phyloP scores from a whole-genome alignment of 2,888 invertebrate species.

The Colostygia pectinataria region DNA sequence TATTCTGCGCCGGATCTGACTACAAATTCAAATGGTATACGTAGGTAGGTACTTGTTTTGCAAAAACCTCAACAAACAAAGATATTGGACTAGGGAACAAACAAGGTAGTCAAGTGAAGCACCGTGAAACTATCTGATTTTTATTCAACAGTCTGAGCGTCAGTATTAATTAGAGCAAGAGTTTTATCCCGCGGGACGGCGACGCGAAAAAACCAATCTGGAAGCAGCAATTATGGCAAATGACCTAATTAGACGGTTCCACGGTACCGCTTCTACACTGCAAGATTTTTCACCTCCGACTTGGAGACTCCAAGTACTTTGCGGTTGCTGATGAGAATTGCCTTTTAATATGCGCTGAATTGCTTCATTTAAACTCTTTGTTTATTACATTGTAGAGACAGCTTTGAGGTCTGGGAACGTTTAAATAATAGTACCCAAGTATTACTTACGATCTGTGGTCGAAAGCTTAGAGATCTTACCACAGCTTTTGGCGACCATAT shows the following conservation, averaged over 20 bases:
- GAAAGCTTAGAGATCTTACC: not conserved
- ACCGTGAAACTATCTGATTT: constrained; percentile 43
- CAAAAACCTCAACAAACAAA: constrained; percentile 5
- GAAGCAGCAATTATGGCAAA: constrained; percentile 76
- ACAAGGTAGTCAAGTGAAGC: constrained; percentile 36
- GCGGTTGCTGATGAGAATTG: constrained; percentile 54
- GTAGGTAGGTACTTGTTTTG: too few relatives aligned
- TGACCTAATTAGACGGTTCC: constrained; percentile 66
- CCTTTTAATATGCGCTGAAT: constrained; percentile 55
- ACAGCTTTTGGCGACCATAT: not conserved
- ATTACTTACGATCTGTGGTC: constrained; percentile 7
- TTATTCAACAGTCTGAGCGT: constrained; percentile 41
- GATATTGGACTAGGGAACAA: constrained; percentile 22
- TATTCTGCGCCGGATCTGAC: constrained; percentile 1
- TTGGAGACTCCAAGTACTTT: constrained; percentile 39
- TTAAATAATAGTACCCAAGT: constrained; percentile 1
- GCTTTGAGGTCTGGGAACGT: constrained; percentile 10
- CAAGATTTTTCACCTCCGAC: constrained; percentile 60
- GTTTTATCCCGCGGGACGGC: constrained; percentile 65
- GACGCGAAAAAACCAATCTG: constrained; percentile 80
- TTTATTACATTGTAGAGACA: constrained; percentile 10
- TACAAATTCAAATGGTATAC: not conserved
- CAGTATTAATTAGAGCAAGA: constrained; percentile 67
- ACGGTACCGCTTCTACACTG: constrained; percentile 41
- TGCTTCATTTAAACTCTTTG: constrained; percentile 29